Evolutionary conservation across 1,140 invertebrate species (phyloP).

Genomic region (Polypedilum vanderplanki): DNA sequence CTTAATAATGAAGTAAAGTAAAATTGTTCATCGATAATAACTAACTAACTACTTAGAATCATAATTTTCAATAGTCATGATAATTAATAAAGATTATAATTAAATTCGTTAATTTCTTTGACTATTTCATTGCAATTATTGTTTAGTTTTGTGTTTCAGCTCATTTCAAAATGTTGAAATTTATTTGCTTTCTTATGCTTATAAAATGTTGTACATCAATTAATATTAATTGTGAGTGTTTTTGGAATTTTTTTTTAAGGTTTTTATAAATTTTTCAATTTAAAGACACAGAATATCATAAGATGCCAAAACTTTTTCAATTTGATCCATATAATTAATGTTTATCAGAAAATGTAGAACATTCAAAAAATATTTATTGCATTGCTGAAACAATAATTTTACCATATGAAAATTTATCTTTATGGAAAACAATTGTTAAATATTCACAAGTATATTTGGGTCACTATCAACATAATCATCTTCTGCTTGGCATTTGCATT

Average conservation of each 20-base stretch:
- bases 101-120: not conserved
- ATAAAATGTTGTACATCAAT: too few relatives aligned
- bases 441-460: not conserved
- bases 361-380: not conserved
- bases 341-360: not conserved
- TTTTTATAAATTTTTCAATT: not conserved
- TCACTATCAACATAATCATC: not conserved
- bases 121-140: too few relatives aligned
- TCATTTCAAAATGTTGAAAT: too few relatives aligned
- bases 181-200: too few relatives aligned
- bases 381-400: not conserved
- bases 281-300: not conserved
- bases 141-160: too few relatives aligned
- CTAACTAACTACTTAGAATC: slow-evolving; percentile 10
- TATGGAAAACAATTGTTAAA: not conserved
- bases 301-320: not conserved
- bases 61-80: not conserved
- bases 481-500: not conserved
- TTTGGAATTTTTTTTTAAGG: too few relatives aligned
- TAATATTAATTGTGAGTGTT: too few relatives aligned
- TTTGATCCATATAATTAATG: not conserved
- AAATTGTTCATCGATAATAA: not conserved
- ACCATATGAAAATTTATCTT: not conserved
- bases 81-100: slow-evolving; percentile 15
- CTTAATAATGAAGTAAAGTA: not conserved